phyloP scores from a whole-genome alignment of 2,888 invertebrate species.

The Plebejus melissa region DNA sequence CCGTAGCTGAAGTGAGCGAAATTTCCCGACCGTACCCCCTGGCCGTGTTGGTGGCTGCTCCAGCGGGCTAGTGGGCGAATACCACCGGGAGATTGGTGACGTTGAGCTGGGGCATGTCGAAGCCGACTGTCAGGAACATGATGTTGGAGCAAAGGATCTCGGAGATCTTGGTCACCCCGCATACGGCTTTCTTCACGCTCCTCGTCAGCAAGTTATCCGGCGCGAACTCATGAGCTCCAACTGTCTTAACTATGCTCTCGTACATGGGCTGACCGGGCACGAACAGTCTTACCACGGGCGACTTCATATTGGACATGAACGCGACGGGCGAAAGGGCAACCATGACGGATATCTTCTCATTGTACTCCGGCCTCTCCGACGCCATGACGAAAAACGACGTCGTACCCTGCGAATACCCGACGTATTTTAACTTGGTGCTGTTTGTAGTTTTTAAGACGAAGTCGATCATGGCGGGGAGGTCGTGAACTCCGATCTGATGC shows the following conservation, averaged over 20 bases:
- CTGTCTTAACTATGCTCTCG: constrained; percentile 44
- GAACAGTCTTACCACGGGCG: constrained; percentile 53
- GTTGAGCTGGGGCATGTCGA: constrained; percentile 77
- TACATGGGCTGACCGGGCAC: constrained; percentile 48
- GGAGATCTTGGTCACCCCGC: constrained; percentile 60
- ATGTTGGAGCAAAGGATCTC: constrained; percentile 78
- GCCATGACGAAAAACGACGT: constrained; percentile 79
- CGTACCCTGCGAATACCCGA: constrained; percentile 86
- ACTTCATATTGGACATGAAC: constrained; percentile 61
- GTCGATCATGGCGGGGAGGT: constrained; percentile 90
- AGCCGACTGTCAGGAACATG: constrained; percentile 80
- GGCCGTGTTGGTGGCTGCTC: constrained; percentile 76
- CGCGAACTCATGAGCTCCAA: constrained; percentile 82
- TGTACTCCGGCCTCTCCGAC: constrained; percentile 74
- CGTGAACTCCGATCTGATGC: constrained; percentile 88
- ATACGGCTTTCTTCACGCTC: constrained; percentile 61
- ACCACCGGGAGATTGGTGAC: constrained; percentile 77
- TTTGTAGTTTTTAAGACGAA: constrained; percentile 78
- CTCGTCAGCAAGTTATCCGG: constrained; percentile 76
- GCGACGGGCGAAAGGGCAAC: constrained; percentile 80
- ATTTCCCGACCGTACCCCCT: constrained; percentile 55
- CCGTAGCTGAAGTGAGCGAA: constrained; percentile 60
- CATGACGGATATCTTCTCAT: constrained; percentile 74
- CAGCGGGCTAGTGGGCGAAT: constrained; percentile 74
- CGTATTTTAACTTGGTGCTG: constrained; percentile 77